A percentile compares a stretch with the other conserved stretches of the same genome.
These are phyloP conservation scores for Xiphorhynchus erythropygius DNA, from an alignment of 2,797 vertebrate species.

Conservation along the genomic window DNA sequence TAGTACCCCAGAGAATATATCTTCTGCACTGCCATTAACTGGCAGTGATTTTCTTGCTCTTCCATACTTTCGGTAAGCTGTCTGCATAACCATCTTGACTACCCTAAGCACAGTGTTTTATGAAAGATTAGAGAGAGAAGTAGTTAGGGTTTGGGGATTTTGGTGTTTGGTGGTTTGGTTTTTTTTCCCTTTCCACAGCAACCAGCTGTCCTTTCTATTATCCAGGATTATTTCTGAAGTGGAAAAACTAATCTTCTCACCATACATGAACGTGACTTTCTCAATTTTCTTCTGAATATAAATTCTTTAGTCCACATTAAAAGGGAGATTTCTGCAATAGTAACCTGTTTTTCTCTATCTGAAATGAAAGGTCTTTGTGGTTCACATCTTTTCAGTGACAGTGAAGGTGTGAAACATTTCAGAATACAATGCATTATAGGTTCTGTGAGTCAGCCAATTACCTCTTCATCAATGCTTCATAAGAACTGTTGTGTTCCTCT, in stretches of 20 bases:
- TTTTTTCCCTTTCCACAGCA: not conserved
- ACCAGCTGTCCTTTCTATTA: not conserved
- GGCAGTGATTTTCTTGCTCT: not conserved
- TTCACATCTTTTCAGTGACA: not conserved
- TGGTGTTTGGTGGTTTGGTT: no score
- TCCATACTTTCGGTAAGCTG: not conserved
- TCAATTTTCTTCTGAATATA: not conserved
- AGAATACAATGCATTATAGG: not conserved
- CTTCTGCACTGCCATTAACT: not conserved
- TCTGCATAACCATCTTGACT: not conserved
- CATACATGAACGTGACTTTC: not conserved
- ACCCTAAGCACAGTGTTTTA: not conserved
- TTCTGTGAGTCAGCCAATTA: not conserved
- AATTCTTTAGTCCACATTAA: not conserved
- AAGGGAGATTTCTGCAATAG: not conserved
- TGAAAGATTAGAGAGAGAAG: not conserved
- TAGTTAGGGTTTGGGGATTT: not conserved
- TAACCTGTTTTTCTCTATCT: not conserved
- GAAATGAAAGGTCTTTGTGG: not conserved
- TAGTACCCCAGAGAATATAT: not conserved
- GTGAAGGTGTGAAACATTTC: not conserved
- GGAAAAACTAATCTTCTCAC: not conserved
- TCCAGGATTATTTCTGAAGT: not conserved
- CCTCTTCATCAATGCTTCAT: not conserved
- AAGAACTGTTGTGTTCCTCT: not conserved